Percentiles rank a stretch among this genome's conserved stretches.
Evolutionary conservation across 2,888 invertebrate species (phyloP).

Genomic region (Latheticus oryzae): DNA sequence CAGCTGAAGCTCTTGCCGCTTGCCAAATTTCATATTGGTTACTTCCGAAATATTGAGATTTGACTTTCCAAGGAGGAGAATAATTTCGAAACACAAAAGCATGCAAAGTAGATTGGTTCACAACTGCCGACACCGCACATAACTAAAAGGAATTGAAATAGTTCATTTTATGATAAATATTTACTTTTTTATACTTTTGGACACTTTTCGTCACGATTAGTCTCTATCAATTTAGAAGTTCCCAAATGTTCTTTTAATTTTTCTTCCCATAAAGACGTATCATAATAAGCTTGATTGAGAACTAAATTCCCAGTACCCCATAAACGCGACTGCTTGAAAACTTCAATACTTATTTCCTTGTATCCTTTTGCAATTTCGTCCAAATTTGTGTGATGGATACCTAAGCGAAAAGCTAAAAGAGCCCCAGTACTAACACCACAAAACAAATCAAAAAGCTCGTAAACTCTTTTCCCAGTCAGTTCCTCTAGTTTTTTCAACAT

Average conservation of each 20-base stretch:
- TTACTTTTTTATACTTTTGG: constrained; percentile 66
- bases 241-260: constrained; percentile 76
- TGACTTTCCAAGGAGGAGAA: constrained; percentile 75
- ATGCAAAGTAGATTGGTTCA: constrained; percentile 77
- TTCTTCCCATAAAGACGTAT: constrained; percentile 85
- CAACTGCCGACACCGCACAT: constrained; percentile 82
- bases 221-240: constrained; percentile 72
- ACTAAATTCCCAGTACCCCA: constrained; percentile 81
- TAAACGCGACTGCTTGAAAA: constrained; percentile 75
- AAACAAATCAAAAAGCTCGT: constrained; percentile 88
- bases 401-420: constrained; percentile 77
- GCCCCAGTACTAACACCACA: constrained; percentile 88
- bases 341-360: constrained; percentile 71
- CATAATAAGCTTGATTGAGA: constrained; percentile 91
- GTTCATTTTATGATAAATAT: neutral
- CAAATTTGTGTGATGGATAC: constrained; percentile 70
- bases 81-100: constrained; percentile 91
- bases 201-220: constrained; percentile 67
- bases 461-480: constrained; percentile 74
- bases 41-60: constrained; percentile 79
- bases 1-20: constrained; percentile 88
- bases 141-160: constrained; percentile 67
- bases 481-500: constrained; percentile 83
- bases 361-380: constrained; percentile 73
- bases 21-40: constrained; percentile 81